Percentiles rank a stretch among this genome's conserved stretches.
These are phyloP conservation scores for Caenorhabditis virilis DNA, from an alignment of 2,888 invertebrate genomes.

Conservation along the genomic window DNA sequence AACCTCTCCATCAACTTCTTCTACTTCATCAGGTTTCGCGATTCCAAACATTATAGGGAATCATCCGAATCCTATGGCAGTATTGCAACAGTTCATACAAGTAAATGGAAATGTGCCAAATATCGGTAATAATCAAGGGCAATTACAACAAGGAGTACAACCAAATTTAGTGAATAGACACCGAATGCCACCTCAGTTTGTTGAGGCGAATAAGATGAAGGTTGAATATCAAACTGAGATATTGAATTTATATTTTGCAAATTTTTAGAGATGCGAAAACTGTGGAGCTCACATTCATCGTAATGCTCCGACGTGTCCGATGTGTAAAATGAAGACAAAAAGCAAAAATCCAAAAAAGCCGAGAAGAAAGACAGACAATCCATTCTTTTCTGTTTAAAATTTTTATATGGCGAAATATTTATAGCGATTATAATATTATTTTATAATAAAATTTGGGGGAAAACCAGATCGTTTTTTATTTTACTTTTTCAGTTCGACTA, in stretches of 20 bases:
- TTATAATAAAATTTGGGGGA: too few species aligned
- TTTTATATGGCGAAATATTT: too few species aligned
- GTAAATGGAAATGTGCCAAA: too few species aligned
- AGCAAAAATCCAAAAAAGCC: conserved; percentile 49
- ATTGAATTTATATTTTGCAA: background rate
- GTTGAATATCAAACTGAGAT: conserved; percentile 1
- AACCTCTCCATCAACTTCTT: background rate
- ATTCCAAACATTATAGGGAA: too few species aligned
- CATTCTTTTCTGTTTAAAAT: background rate
- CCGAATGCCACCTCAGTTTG: conserved; percentile 33
- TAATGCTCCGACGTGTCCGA: conserved; percentile 97
- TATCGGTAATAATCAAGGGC: too few species aligned
- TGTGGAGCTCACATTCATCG: conserved; percentile 75
- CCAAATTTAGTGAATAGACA: conserved; percentile 24
- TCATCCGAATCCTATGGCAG: too few species aligned
- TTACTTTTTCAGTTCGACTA: too few species aligned
- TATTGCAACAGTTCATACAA: too few species aligned
- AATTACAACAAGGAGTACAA: background rate
- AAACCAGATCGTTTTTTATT: too few species aligned
- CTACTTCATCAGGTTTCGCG: too few species aligned
- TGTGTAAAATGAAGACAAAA: conserved; percentile 74
- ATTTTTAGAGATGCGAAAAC: conserved; percentile 70
- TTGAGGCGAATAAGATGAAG: conserved; percentile 34
- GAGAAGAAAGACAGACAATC: background rate
- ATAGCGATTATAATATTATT: too few species aligned